Percentiles rank a stretch among this genome's conserved stretches.
Conservation (phyloP, 1,140 invertebrate species). For the Marisa cornuarietis region DNA sequence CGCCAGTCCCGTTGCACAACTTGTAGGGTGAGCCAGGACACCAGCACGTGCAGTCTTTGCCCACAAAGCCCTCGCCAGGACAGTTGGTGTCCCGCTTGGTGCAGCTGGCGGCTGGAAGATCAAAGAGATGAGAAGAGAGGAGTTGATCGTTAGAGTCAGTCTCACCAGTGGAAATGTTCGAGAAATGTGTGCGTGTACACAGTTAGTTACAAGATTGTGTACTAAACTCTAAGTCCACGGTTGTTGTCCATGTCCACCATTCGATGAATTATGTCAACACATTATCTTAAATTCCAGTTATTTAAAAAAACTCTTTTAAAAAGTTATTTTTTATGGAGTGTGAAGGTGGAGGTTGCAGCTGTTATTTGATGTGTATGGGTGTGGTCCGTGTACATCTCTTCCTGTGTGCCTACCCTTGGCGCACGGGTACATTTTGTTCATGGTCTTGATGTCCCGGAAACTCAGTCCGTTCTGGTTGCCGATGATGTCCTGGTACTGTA, state of each 20-base stretch:
- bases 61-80: constrained; percentile 42
- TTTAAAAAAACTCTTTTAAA: too few relatives aligned
- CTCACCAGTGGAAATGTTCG: background rate
- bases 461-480: constrained; percentile 42
- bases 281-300: too few relatives aligned
- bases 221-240: too few relatives aligned
- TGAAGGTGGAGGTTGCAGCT: too few relatives aligned
- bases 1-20: constrained; percentile 22
- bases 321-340: too few relatives aligned
- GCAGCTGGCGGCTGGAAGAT: constrained; percentile 11
- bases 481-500: constrained; percentile 41
- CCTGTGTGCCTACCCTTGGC: constrained; percentile 7
- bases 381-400: background rate
- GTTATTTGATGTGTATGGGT: background rate
- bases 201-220: too few relatives aligned
- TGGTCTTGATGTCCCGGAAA: constrained; percentile 46
- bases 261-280: background rate
- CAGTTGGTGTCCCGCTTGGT: constrained; percentile 26
- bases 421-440: constrained; percentile 49
- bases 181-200: too few relatives aligned
- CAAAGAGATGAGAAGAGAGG: background rate
- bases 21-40: constrained; percentile 35
- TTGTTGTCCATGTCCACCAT: too few relatives aligned
- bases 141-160: background rate
- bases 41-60: constrained; percentile 43